Percentiles rank a stretch among this genome's conserved stretches.
These are phyloP conservation scores for Trichosurus vulpecula DNA, from an alignment of 2,797 vertebrate genomes.

Conservation along the genomic window DNA sequence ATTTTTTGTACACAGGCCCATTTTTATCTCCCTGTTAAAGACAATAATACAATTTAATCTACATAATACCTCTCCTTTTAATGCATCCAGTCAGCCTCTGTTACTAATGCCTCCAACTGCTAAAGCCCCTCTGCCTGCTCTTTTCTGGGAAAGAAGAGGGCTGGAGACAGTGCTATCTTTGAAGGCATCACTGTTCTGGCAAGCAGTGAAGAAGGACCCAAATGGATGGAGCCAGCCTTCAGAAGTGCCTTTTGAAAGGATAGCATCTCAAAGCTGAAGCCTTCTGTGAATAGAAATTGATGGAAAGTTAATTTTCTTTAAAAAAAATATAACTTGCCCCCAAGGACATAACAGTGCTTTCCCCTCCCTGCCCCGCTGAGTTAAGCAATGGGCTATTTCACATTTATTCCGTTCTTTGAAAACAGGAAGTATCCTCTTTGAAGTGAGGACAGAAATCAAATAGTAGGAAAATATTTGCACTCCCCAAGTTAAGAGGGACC, in stretches of 20 bases:
- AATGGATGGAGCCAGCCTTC: slow-evolving; percentile 1
- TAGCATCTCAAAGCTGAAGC: slow-evolving; percentile 47
- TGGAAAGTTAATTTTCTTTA: slow-evolving; percentile 43
- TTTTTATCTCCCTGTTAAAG: slow-evolving; percentile 79
- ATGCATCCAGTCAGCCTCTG: slow-evolving; percentile 56
- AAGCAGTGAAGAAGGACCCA: slow-evolving; percentile 20
- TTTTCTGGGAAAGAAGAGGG: slow-evolving; percentile 55
- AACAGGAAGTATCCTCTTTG: slow-evolving; percentile 24
- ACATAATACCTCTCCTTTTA: slow-evolving; percentile 68
- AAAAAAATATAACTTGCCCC: slow-evolving; percentile 63
- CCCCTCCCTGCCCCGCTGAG: not conserved
- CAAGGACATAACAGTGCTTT: slow-evolving; percentile 17
- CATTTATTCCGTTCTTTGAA: slow-evolving; percentile 20
- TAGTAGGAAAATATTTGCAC: not conserved
- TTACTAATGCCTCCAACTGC: slow-evolving; percentile 60
- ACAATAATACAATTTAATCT: slow-evolving; percentile 79
- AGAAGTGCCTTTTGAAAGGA: slow-evolving; percentile 56
- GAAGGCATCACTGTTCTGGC: slow-evolving; percentile 45
- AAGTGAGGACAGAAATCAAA: slow-evolving; percentile 44
- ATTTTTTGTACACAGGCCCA: slow-evolving; percentile 64
- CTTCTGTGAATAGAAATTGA: slow-evolving; percentile 53
- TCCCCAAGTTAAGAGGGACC: not conserved
- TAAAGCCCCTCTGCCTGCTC: slow-evolving; percentile 58
- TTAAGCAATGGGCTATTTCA: not conserved
- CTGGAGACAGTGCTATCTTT: slow-evolving; percentile 61